Conservation (phyloP, 2,888 invertebrate species). For the Heliconius ethilla region DNA sequence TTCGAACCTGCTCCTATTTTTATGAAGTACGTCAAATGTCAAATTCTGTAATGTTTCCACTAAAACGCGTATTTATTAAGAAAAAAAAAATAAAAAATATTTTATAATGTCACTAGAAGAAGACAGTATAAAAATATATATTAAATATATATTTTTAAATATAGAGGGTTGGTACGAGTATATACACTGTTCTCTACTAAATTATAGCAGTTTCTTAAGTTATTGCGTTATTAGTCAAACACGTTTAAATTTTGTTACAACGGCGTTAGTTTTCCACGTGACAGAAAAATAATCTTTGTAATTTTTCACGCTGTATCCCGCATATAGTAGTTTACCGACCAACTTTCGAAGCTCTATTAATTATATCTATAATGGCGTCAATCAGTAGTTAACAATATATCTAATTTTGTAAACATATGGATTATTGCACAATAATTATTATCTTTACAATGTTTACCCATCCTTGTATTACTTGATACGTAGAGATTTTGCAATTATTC, state of each 20-base stretch:
- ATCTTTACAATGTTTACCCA: slow-evolving; percentile 2
- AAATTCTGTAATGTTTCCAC: not conserved
- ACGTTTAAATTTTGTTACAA: too few species aligned
- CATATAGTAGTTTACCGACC: not conserved
- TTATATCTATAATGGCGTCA: not conserved
- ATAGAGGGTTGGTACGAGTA: too few species aligned
- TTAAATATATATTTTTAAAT: too few species aligned
- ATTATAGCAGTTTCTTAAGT: too few species aligned
- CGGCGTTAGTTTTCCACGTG: too few species aligned
- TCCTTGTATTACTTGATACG: not conserved
- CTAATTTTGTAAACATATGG: not conserved
- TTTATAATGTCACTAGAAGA: too few species aligned
- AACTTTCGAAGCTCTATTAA: too few species aligned
- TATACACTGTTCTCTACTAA: too few species aligned
- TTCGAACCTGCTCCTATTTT: not conserved
- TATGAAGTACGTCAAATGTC: not conserved
- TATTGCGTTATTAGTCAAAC: too few species aligned
- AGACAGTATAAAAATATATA: too few species aligned
- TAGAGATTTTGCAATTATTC: not conserved
- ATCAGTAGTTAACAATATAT: not conserved
- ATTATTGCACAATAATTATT: not conserved
- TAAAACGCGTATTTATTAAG: not conserved
- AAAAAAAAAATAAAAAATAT: not conserved
- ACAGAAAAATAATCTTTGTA: too few species aligned
- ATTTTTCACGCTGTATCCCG: not conserved